Evolutionary conservation across 2,888 invertebrate species (phyloP), one percentile per base, ranked within the genome.

Genomic region (Diploptera punctata): DNA sequence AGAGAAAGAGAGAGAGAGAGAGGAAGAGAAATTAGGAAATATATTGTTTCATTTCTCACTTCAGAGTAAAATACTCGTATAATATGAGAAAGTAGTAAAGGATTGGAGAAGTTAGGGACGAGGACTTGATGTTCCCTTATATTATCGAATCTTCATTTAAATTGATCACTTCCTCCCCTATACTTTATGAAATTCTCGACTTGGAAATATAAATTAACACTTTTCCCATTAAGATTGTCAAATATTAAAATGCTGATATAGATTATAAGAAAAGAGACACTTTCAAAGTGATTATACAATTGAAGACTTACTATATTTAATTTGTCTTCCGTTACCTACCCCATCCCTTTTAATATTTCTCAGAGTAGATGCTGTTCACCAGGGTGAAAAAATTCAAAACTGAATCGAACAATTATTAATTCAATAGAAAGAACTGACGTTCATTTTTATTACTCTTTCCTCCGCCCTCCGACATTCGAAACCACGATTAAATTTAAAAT

Each of bases 401-500:
- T 26, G 52, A 62, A 70, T 70, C 70, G 62, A 70, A 70, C 49
- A 49, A 62, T 70, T 62, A 70, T 38, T 65, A 62, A 70, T 70
- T 70, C 70, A 70, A 62, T 65, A 70, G 70, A 49, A 49, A n/a
- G 26, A 47, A 52, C 70, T 52, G 62, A 52, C 21, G 62, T 70
- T 61, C 31, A 62, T 33, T 70, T 70, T 70, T 70, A 70, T 70
- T 70, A 62, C 52, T 33, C 57, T 68, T 68, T 52, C 43, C 16
- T 43, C 18, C 52, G 24, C 31, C 65, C 65, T 29, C 62, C 31
- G 68, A 60, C 69, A 74, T 74, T 67, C 61, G 70, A 70, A 68
- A 74, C 74, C 74, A 69, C 74, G 72, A 74, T 74, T 74, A 74
- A 74, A 72, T 74, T 72, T 70, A 72, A 74, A 74, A 72, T 74